phyloP scores from a whole-genome alignment of 1,140 invertebrate genomes.

The Contarinia nasturtii region DNA sequence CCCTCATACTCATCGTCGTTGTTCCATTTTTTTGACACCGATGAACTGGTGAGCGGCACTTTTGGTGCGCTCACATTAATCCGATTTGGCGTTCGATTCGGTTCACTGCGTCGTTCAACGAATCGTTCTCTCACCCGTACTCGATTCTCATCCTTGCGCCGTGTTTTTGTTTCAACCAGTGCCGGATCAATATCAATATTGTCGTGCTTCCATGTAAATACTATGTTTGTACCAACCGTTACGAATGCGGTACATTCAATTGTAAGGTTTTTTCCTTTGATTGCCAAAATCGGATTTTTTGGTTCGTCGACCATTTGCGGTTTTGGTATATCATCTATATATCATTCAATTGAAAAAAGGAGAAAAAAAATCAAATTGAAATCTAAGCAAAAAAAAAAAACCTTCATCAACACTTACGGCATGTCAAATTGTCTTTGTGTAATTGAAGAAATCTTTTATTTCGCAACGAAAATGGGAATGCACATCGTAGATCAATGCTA shows the following conservation, averaged over 20 bases:
- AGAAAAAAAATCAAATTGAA: not conserved
- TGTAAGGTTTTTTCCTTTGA: constrained; percentile 67
- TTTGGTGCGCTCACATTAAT: constrained; percentile 15
- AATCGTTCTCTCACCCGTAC: too few relatives aligned
- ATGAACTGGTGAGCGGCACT: not conserved
- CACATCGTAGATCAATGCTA: constrained; percentile 43
- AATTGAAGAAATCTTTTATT: constrained; percentile 44
- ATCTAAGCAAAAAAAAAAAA: not conserved
- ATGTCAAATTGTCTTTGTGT: constrained; percentile 47
- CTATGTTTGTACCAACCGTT: constrained; percentile 35
- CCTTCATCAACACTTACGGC: constrained; percentile 32
- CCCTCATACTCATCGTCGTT: too few relatives aligned
- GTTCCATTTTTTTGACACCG: not conserved
- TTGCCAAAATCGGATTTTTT: constrained; percentile 46
- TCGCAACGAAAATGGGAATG: constrained; percentile 52
- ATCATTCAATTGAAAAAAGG: constrained; percentile 1
- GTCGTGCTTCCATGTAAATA: constrained; percentile 77
- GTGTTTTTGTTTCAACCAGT: too few relatives aligned
- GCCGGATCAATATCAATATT: constrained; percentile 41
- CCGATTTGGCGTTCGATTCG: constrained; percentile 24
- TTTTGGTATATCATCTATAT: constrained; percentile 56
- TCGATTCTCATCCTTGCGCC: too few relatives aligned
- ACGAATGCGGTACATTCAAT: constrained; percentile 59
- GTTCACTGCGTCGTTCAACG: constrained; percentile 6
- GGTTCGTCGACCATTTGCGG: constrained; percentile 70